Evolutionary conservation across 1,140 invertebrate genomes (phyloP).

Genomic region (Caenorhabditis brenneri): DNA sequence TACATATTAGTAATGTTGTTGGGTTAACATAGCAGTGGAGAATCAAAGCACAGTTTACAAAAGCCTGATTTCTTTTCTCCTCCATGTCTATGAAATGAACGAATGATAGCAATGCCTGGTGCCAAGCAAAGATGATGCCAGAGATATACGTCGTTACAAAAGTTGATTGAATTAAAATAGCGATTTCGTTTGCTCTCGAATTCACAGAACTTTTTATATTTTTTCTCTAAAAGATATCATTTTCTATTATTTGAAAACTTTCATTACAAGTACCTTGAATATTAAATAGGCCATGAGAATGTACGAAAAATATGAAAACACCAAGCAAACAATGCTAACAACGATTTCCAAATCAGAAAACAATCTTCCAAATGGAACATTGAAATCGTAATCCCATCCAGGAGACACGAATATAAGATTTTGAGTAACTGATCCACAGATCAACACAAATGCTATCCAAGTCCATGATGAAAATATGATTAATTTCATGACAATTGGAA

Average conservation of each 20-base stretch:
- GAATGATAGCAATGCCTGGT: not conserved
- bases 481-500: not conserved
- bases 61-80: not conserved
- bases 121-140: conserved; percentile 2
- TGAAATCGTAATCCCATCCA: not conserved
- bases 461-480: not conserved
- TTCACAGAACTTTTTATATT: conserved; percentile 51
- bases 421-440: not conserved
- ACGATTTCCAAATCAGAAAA: not conserved
- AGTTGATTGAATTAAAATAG: not conserved
- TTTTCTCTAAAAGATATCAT: conserved; percentile 65
- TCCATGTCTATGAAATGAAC: not conserved
- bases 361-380: not conserved
- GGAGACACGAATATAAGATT: not conserved
- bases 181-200: not conserved
- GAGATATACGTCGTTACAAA: not conserved
- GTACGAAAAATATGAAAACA: not conserved
- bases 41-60: not conserved
- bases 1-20: not conserved
- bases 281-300: not conserved
- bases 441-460: not conserved
- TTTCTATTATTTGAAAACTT: no score
- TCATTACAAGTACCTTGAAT: not conserved
- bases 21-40: conserved; percentile 4
- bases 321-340: not conserved